Percentiles rank a stretch among this genome's conserved stretches.
phyloP scores from a whole-genome alignment of 1,140 invertebrate species.

The Meloidogyne exigua region DNA sequence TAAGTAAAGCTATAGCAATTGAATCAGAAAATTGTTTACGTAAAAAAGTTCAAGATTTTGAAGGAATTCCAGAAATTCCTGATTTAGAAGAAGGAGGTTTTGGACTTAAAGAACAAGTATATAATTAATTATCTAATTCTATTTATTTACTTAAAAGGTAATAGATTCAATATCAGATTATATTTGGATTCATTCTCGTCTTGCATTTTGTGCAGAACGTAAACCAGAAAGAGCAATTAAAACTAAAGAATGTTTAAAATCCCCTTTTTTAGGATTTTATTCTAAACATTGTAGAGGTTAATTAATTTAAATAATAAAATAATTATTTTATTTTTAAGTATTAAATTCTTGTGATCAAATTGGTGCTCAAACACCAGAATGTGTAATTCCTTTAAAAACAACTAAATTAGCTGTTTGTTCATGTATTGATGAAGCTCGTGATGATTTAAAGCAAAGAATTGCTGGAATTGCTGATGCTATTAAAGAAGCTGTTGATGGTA shows the following conservation, averaged over 20 bases:
- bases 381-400: constrained; percentile 33
- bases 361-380: constrained; percentile 38
- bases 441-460: constrained; percentile 58
- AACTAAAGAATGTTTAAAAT: constrained; percentile 51
- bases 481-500: constrained; percentile 48
- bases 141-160: constrained; percentile 49
- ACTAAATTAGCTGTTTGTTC: constrained; percentile 55
- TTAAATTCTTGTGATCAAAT: constrained; percentile 48
- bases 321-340: constrained; percentile 21
- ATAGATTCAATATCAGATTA: constrained; percentile 63
- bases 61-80: constrained; percentile 59
- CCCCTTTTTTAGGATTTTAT: constrained; percentile 57
- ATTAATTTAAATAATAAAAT: background rate
- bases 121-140: constrained; percentile 4
- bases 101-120: constrained; percentile 45
- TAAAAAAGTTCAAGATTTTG: constrained; percentile 55
- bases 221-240: constrained; percentile 56
- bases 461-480: constrained; percentile 61
- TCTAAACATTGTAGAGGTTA: constrained; percentile 41
- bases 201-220: constrained; percentile 62
- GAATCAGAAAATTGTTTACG: constrained; percentile 57
- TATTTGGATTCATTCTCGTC: constrained; percentile 59
- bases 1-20: constrained; percentile 58
- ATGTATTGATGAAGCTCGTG: constrained; percentile 62
- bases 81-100: constrained; percentile 59